Evolutionary conservation across 2,888 invertebrate species (phyloP).

Genomic region (Meteorus colon): DNA sequence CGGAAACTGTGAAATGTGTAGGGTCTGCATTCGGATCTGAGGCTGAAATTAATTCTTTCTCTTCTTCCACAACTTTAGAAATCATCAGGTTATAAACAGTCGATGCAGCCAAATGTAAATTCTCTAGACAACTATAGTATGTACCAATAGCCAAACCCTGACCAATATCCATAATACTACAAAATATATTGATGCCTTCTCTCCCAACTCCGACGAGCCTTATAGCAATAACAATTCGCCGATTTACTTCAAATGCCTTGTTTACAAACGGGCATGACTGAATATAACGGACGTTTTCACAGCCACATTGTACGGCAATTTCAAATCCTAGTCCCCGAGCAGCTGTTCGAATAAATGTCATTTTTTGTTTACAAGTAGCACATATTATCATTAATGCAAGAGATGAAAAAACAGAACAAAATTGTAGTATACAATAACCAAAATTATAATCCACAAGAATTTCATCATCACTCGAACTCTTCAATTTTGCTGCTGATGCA

Average conservation of each 20-base stretch:
- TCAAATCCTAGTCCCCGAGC: slow-evolving; percentile 42
- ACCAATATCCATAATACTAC: slow-evolving; percentile 43
- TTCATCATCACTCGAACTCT: slow-evolving; percentile 44
- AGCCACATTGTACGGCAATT: slow-evolving; percentile 45
- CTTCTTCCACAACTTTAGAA: slow-evolving; percentile 38
- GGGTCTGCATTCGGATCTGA: slow-evolving; percentile 22
- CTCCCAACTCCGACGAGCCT: slow-evolving; percentile 38
- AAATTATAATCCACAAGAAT: slow-evolving; percentile 47
- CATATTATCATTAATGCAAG: slow-evolving; percentile 26
- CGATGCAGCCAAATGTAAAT: slow-evolving; percentile 22
- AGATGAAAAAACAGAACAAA: slow-evolving; percentile 35
- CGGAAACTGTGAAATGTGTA: slow-evolving; percentile 38
- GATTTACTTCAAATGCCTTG: slow-evolving; percentile 43
- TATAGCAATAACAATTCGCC: slow-evolving; percentile 42
- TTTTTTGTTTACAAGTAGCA: slow-evolving; percentile 21
- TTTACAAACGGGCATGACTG: slow-evolving; percentile 13
- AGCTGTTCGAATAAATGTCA: slow-evolving; percentile 37
- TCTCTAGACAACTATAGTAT: slow-evolving; percentile 37
- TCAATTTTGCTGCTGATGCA: slow-evolving; percentile 54
- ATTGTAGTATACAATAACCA: slow-evolving; percentile 51
- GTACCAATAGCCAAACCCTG: slow-evolving; percentile 27
- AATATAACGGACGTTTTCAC: slow-evolving; percentile 16
- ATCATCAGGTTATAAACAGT: slow-evolving; percentile 34
- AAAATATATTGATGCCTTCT: slow-evolving; percentile 39
- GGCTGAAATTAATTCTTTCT: slow-evolving; percentile 32